These are phyloP conservation scores for Conomelus anceps DNA, from an alignment of 2,888 invertebrate species.

Conservation along the genomic window DNA sequence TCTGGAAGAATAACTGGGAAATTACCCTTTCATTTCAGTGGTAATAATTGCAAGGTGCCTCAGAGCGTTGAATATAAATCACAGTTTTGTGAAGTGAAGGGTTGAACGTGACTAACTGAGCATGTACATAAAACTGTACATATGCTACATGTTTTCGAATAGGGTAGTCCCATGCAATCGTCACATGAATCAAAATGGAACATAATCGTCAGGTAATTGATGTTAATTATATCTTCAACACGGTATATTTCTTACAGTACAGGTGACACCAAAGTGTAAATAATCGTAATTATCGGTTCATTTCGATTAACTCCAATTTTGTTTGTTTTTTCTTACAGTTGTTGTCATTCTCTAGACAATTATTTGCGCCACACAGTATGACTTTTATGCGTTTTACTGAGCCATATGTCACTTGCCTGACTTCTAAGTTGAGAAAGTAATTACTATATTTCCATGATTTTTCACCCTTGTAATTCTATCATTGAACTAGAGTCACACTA, in stretches of 20 bases:
- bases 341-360: background rate
- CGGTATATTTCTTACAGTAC: background rate
- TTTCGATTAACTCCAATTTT: background rate
- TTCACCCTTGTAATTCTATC: background rate
- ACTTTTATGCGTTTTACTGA: too few relatives aligned
- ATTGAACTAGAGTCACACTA: too few relatives aligned
- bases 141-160: background rate
- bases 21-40: background rate
- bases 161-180: background rate
- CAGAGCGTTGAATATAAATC: background rate
- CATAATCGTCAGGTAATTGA: background rate
- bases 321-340: background rate
- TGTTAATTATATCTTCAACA: background rate
- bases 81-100: background rate
- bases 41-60: background rate
- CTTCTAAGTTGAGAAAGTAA: background rate
- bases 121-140: background rate
- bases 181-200: background rate
- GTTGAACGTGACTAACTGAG: background rate
- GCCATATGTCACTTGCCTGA: background rate
- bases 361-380: background rate
- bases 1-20: background rate
- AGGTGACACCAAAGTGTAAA: background rate
- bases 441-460: background rate
- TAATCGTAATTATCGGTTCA: background rate